Evolutionary conservation across 2,797 vertebrate species (phyloP).

Genomic region (Eremophila alpestris): DNA sequence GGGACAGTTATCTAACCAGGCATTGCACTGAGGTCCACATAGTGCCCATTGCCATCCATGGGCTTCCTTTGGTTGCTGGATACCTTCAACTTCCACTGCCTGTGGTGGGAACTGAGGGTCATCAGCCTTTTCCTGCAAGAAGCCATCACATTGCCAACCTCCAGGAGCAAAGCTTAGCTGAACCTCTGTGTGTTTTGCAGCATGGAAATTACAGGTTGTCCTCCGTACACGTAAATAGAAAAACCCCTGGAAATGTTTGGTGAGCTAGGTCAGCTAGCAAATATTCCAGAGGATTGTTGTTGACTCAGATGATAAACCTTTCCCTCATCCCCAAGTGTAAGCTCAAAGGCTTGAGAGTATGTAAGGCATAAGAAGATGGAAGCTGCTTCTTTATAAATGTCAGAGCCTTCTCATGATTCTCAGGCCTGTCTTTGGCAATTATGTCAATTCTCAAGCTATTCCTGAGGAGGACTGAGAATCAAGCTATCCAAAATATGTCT

Average conservation of each 20-base stretch:
- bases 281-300: not conserved
- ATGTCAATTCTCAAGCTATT: not conserved
- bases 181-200: not conserved
- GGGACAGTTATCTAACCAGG: not conserved
- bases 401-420: not conserved
- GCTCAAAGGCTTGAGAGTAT: not conserved
- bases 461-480: not conserved
- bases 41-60: not conserved
- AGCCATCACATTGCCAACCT: not conserved
- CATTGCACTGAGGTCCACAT: not conserved
- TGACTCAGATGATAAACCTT: not conserved
- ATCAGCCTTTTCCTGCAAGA: not conserved
- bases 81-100: not conserved
- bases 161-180: not conserved
- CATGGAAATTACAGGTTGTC: not conserved
- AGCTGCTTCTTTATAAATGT: not conserved
- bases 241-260: not conserved
- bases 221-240: not conserved
- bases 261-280: not conserved
- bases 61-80: not conserved
- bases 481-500: not conserved
- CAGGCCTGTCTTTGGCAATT: not conserved
- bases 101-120: accelerated
- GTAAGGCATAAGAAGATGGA: not conserved
- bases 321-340: not conserved